Evolutionary conservation across 1,140 invertebrate species (phyloP).

Genomic region (Adoxophyes honmai): DNA sequence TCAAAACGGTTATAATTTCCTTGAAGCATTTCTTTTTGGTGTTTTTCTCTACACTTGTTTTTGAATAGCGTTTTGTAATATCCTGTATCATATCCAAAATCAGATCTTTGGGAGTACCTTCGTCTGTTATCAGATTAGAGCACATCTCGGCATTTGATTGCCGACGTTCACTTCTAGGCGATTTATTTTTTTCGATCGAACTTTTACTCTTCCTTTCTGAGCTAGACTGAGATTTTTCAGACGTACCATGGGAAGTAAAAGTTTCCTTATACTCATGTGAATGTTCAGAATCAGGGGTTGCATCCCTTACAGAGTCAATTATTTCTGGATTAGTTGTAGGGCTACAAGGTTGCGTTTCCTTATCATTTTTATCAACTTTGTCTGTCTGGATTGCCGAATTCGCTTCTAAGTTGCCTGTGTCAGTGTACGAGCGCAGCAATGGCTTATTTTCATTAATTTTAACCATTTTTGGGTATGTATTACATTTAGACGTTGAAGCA

Average conservation of each 20-base stretch:
- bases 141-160: background rate
- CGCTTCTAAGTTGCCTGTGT: conserved; percentile 30
- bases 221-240: conserved; percentile 15
- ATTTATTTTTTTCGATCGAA: background rate
- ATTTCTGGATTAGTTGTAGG: background rate
- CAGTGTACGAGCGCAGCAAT: conserved; percentile 46
- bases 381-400: conserved; percentile 13
- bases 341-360: background rate
- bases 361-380: background rate
- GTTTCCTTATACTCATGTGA: background rate
- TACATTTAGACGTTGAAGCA: conserved; percentile 22
- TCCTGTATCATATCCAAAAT: conserved; percentile 54
- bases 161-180: background rate
- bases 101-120: conserved; percentile 33
- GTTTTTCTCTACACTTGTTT: conserved; percentile 46
- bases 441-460: conserved; percentile 33
- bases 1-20: conserved; percentile 58
- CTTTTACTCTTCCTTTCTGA: conserved; percentile 16
- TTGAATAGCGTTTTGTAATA: conserved; percentile 61
- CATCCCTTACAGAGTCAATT: background rate
- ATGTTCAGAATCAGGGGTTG: background rate
- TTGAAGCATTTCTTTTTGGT: conserved; percentile 64
- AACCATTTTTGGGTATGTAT: conserved; percentile 49
- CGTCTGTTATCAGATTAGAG: background rate
- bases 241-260: background rate